Evolutionary conservation across 2,888 invertebrate species (phyloP).

Genomic region (Ctena decussata): DNA sequence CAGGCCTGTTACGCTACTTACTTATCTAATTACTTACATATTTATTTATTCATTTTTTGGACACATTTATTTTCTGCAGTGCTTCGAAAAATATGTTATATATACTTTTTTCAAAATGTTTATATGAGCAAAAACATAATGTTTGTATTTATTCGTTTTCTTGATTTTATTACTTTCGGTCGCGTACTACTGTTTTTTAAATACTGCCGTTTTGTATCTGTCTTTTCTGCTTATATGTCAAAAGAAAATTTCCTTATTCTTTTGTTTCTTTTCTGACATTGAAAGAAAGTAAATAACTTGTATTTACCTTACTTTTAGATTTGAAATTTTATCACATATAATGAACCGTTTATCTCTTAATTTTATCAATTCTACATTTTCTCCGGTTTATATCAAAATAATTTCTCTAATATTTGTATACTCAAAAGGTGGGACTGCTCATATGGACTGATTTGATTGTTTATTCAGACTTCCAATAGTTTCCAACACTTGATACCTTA

Average conservation of each 20-base stretch:
- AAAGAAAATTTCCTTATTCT: neutral
- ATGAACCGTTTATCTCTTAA: constrained; percentile 6
- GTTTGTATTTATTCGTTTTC: too few relatives aligned
- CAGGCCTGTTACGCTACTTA: too few relatives aligned
- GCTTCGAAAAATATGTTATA: too few relatives aligned
- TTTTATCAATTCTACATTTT: constrained; percentile 3
- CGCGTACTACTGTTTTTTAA: too few relatives aligned
- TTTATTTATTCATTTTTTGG: too few relatives aligned
- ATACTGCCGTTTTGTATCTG: neutral
- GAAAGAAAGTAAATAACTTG: neutral
- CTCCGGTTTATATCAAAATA: neutral
- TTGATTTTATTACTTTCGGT: too few relatives aligned
- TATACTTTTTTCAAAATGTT: too few relatives aligned
- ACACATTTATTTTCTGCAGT: too few relatives aligned
- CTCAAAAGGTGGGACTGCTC: constrained; percentile 3
- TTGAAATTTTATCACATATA: neutral
- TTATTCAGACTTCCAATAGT: constrained; percentile 1
- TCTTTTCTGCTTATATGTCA: neutral
- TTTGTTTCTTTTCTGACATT: neutral
- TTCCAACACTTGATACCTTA: neutral
- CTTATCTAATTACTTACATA: too few relatives aligned
- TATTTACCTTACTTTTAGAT: neutral
- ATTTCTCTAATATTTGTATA: constrained; percentile 12
- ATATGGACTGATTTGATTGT: constrained; percentile 9
- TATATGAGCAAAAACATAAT: too few relatives aligned